Conservation (phyloP, 2,113 vertebrate species). For the Xiphophorus maculatus region DNA sequence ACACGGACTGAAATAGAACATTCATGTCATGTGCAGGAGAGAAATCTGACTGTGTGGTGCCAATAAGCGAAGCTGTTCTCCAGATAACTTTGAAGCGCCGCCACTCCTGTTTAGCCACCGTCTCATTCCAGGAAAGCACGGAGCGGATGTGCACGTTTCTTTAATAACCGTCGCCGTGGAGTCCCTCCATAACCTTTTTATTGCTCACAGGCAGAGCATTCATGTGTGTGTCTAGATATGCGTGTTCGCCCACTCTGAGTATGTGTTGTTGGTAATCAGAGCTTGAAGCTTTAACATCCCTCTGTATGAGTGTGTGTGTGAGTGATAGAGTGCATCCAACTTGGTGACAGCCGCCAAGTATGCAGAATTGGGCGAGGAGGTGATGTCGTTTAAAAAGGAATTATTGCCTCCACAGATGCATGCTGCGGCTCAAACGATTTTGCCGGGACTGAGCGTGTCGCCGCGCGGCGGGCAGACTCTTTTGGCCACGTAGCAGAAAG, state of each 20-base stretch:
- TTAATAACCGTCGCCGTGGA: conserved; percentile 59
- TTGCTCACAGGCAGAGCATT: conserved; percentile 7
- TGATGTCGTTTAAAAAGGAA: conserved; percentile 66
- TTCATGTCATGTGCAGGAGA: conserved; percentile 11
- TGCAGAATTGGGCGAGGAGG: conserved; percentile 49
- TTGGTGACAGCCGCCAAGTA: conserved; percentile 65
- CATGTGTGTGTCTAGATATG: not conserved
- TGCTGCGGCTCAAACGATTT: conserved; percentile 59
- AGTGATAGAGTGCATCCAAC: conserved; percentile 65
- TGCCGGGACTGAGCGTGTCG: conserved; percentile 47
- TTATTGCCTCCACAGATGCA: conserved; percentile 60
- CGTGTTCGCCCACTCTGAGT: conserved; percentile 31
- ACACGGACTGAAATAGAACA: conserved; percentile 25
- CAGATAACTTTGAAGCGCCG: conserved; percentile 59
- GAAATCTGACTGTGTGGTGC: conserved; percentile 22
- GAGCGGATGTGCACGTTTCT: conserved; percentile 45
- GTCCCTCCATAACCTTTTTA: conserved; percentile 36
- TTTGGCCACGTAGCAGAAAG: conserved; percentile 59
- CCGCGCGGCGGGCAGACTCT: conserved; percentile 54
- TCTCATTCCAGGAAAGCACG: conserved; percentile 50
- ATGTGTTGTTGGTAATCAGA: conserved; percentile 53
- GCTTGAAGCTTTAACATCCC: conserved; percentile 35
- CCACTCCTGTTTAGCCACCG: conserved; percentile 50
- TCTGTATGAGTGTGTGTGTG: conserved; percentile 22
- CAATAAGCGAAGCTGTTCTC: conserved; percentile 33